Evolutionary conservation across 23 tunicate genomes (phyloP), one percentile per base, ranked within the genome.

Genomic region (Trididemnum clinides): DNA sequence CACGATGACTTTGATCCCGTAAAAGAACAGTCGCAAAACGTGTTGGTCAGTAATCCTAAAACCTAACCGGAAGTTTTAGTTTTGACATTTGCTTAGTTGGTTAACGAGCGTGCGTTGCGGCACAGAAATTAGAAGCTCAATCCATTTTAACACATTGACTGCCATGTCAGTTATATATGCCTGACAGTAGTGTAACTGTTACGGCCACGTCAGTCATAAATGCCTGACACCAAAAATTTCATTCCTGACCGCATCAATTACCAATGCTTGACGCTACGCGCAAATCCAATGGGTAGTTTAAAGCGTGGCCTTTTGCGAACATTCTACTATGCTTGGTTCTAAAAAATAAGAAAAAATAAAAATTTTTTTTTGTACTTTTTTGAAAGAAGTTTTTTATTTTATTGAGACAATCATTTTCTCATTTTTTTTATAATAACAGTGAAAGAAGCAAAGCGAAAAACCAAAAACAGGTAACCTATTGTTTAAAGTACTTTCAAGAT

Each of bases 281-380:
- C 80, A 39, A 36, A 12, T 73, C 57, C 57, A 73, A 73, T 73
- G 80, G 57, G 57, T 20, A 37, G 26, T 37, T 73, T 37, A 37
- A 73, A 73, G 80, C 57, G 80, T 73, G 80, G 80, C 80, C 80
- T 73, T 57, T 73, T 37, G 57, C 57, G 26, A 73, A 73, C 54
- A 73, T 73, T 12, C 80, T 73, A 23, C 57, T 73, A 73, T 73
- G 29, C 80, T 73, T 73, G 80, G 80, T 73, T 73, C 57, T 37
- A 37, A 39, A 73, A 73, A 37, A 73, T 73, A 37, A 19, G 54
- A 27, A 73, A 73, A 73, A 73, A 36, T 37, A 37, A 37, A 10
- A n/a, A 1, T 69, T 31, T 69, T 69, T 36, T 73, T 66, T 66
- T 30, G 36, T 29, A 19, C 37, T 28, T n/a, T n/a, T 66, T 31